Percentiles rank a stretch among this genome's conserved stretches.
phyloP scores from a whole-genome alignment of 2,113 vertebrate genomes.

The Xyliphius kryptos region DNA sequence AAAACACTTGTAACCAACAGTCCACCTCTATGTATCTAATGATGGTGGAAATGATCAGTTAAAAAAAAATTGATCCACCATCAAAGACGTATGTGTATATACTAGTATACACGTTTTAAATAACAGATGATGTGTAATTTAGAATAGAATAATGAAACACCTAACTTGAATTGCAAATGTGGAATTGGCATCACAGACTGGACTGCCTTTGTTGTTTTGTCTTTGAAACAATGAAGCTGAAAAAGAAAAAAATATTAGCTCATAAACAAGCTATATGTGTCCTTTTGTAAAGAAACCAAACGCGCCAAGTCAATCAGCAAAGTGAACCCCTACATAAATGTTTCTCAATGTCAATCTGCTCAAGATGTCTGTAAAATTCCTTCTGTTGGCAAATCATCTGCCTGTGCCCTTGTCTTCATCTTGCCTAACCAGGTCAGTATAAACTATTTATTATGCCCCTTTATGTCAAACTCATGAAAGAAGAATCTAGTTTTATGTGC shows the following conservation, averaged over 20 bases:
- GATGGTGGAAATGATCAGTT: not conserved
- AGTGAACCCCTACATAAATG: too few species aligned
- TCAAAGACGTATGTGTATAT: too few species aligned
- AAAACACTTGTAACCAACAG: not conserved
- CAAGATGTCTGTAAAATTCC: slow-evolving; percentile 47
- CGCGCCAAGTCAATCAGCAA: slow-evolving; percentile 20
- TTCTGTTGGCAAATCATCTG: slow-evolving; percentile 38
- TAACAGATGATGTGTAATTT: slow-evolving; percentile 10
- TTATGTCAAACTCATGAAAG: slow-evolving; percentile 52
- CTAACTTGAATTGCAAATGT: slow-evolving; percentile 14
- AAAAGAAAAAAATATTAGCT: too few species aligned
- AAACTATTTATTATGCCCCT: slow-evolving; percentile 50
- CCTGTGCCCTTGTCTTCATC: slow-evolving; percentile 30
- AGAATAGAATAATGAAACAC: not conserved
- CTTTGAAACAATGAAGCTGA: too few species aligned
- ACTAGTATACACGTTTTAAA: not conserved
- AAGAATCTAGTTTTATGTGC: slow-evolving; percentile 59
- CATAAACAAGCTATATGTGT: slow-evolving; percentile 34
- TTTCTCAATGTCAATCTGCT: too few species aligned
- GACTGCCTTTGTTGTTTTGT: too few species aligned
- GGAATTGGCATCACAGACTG: too few species aligned
- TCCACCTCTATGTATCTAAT: not conserved
- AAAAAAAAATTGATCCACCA: not conserved
- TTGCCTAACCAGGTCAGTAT: slow-evolving; percentile 40
- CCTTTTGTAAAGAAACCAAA: slow-evolving; percentile 32